Evolutionary conservation across 2,797 vertebrate genomes (phyloP), one percentile per base, ranked within the genome.

Genomic region (Rhabdomys pumilio): DNA sequence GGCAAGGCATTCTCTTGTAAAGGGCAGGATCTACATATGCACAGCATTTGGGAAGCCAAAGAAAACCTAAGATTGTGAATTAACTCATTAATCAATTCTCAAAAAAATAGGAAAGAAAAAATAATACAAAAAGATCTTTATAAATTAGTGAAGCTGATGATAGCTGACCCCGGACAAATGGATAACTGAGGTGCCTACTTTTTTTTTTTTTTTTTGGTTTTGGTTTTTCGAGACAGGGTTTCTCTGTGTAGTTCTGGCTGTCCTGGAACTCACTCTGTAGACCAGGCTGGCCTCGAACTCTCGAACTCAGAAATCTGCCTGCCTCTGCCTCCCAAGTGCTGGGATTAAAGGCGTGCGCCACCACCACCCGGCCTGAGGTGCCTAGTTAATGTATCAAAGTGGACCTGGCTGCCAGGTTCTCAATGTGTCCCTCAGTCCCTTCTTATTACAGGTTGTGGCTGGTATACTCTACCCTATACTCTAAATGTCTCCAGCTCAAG

Each of bases 21-120:
- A 3, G 9, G 14, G 44, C 20, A 24, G 24, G 20, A 41, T n/a
- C 44, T 38, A 53, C 20, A 73, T 96, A 98, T 99, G 92, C 99
- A 99, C 98, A 99, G 99, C 97, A 99, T 99, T 44, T 99, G 99
- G 99, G 99, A 99, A 93, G 99, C 99, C 41, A 99, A 99, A 98
- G 99, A 99, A 97, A 99, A 99, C 98, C 98, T 99, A 97, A 99
- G 99, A 97, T 99, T 99, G 97, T 99, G 99, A 29, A 3, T 69
- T 19, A 69, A 72, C 38, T 8, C 19, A 69, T 67, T 4, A 67
- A 61, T 38, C 15, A 69, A 26, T 41, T 81, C 79, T 82, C 34
- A 0, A 97, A 99, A 99, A 98, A 99, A 99, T 85, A 98, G 99
- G 65, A 99, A 99, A 97, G 99, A 38, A 99, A 98, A 99, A 99